These are phyloP conservation scores for Cephus runcator DNA, from an alignment of 2,888 invertebrate species.

Conservation along the genomic window DNA sequence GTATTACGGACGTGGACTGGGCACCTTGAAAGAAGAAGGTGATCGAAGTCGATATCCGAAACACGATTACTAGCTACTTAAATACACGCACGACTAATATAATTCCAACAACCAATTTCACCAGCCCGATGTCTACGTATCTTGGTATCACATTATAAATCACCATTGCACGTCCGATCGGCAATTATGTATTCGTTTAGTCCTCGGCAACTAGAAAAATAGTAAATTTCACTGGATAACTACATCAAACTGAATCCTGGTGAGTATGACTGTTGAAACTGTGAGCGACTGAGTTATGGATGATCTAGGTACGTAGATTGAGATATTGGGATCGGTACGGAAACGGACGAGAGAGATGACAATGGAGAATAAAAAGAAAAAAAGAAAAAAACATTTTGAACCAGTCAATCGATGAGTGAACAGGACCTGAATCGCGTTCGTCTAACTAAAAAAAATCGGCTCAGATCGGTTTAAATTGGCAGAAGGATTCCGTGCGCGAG, in stretches of 20 bases:
- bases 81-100: not conserved
- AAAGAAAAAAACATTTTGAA: constrained; percentile 4
- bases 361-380: constrained; percentile 14
- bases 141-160: not conserved
- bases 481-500: not conserved
- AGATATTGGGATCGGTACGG: constrained; percentile 27
- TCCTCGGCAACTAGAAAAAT: constrained; percentile 52
- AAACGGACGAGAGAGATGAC: constrained; percentile 19
- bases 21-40: not conserved
- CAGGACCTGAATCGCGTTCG: not conserved
- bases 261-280: not conserved
- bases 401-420: not conserved
- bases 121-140: not conserved
- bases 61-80: not conserved
- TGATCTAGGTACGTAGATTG: constrained; percentile 10
- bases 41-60: not conserved
- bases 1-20: not conserved
- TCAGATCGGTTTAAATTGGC: not conserved
- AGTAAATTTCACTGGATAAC: constrained; percentile 50
- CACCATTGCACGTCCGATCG: constrained; percentile 28
- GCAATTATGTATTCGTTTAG: constrained; percentile 37
- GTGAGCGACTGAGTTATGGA: constrained; percentile 11
- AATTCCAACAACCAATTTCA: not conserved
- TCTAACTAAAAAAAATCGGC: not conserved
- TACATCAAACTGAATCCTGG: constrained; percentile 33